phyloP scores from a whole-genome alignment of 2,113 vertebrate species.

The Pavo muticus region DNA sequence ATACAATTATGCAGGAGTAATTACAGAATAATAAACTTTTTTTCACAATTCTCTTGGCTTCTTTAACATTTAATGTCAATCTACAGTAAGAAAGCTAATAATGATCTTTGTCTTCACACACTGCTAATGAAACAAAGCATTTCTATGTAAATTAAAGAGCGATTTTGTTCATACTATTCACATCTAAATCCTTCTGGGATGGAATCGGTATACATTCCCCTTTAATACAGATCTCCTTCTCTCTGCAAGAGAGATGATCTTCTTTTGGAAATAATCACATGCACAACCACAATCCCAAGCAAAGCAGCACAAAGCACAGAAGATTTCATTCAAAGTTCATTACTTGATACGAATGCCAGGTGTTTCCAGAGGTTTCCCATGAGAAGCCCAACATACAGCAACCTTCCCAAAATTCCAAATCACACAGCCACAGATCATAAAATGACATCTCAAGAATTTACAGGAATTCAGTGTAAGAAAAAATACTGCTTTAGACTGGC shows the following conservation, averaged over 20 bases:
- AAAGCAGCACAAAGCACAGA: neutral
- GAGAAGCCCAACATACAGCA: neutral
- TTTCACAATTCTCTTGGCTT: slow-evolving; percentile 30
- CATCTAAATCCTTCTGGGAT: neutral
- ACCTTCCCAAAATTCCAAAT: neutral
- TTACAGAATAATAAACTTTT: slow-evolving; percentile 43
- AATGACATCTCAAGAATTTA: slow-evolving; percentile 19
- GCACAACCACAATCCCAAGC: neutral
- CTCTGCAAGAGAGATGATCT: neutral
- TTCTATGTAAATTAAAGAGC: slow-evolving; percentile 41
- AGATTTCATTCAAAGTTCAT: neutral
- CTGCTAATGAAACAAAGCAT: slow-evolving; percentile 46
- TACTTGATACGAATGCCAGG: neutral
- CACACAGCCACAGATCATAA: neutral
- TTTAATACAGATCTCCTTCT: slow-evolving; percentile 19
- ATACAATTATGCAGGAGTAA: slow-evolving; percentile 36
- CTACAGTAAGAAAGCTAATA: slow-evolving; percentile 44
- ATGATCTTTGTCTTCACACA: slow-evolving; percentile 33
- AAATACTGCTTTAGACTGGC: neutral
- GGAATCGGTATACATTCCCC: slow-evolving; percentile 15
- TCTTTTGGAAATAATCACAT: neutral
- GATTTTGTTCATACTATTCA: slow-evolving; percentile 15
- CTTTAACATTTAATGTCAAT: slow-evolving; percentile 52
- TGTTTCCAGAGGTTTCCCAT: neutral
- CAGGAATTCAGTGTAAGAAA: neutral